Conservation (phyloP, 2,888 invertebrate species). For the Ectobius pallidus region DNA sequence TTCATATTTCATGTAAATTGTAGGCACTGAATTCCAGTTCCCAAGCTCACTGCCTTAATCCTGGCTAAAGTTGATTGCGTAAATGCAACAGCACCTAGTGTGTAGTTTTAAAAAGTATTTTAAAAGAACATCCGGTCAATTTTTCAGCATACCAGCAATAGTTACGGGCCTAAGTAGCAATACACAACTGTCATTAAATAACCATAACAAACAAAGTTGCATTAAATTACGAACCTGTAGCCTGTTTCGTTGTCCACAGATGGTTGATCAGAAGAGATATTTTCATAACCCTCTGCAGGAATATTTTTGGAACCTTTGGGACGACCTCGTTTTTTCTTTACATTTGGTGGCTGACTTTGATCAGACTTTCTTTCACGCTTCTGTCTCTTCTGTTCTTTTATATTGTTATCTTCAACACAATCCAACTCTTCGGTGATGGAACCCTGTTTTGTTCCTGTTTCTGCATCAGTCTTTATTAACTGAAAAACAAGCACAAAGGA, state of each 20-base stretch:
- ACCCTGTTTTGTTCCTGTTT: background rate
- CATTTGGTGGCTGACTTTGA: background rate
- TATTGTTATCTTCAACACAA: slow-evolving; percentile 3
- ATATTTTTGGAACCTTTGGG: slow-evolving; percentile 43
- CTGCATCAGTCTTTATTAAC: slow-evolving; percentile 27
- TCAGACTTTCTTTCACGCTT: background rate
- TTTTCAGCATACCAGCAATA: no score
- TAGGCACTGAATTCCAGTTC: no score
- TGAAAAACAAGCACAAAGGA: background rate
- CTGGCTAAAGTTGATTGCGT: no score
- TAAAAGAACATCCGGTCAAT: no score
- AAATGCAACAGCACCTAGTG: no score
- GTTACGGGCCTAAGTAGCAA: no score
- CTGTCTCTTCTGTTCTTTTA: background rate
- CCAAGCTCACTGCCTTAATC: no score
- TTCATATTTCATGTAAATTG: no score
- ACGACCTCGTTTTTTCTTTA: slow-evolving; percentile 40
- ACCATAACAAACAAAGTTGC: no score
- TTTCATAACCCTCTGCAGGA: background rate
- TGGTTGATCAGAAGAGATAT: background rate
- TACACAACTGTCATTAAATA: no score
- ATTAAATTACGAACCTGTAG: slow-evolving; percentile 40
- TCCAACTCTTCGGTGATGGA: background rate
- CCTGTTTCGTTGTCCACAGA: slow-evolving; percentile 38
- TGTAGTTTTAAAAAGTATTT: no score